Percentiles rank a stretch among this genome's conserved stretches.
phyloP scores from a whole-genome alignment of 2,113 vertebrate species.

The Zootoca vivipara region DNA sequence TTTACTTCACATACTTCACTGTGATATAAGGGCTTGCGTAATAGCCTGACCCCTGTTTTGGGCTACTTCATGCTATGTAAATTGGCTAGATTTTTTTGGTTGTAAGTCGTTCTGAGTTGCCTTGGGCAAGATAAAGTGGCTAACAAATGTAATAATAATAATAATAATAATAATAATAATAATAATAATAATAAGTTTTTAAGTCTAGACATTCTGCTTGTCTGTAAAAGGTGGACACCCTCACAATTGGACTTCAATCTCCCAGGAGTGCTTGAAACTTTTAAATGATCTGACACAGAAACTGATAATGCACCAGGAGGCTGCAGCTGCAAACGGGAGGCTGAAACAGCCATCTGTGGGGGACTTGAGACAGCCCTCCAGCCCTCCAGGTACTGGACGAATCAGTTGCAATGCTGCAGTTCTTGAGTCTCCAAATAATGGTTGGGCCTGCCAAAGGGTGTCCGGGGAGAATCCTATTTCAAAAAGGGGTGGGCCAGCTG shows the following conservation, averaged over 20 bases:
- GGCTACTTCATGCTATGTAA: too few relatives aligned
- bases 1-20: background rate
- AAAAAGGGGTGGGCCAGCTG: background rate
- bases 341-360: constrained; percentile 76
- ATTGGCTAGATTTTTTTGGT: too few relatives aligned
- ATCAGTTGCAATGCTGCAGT: background rate
- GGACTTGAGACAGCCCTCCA: constrained; percentile 64
- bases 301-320: constrained; percentile 87
- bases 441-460: background rate
- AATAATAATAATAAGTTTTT: background rate
- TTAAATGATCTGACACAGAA: constrained; percentile 88
- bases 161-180: too few relatives aligned
- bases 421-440: background rate
- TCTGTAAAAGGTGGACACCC: constrained; percentile 88
- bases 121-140: too few relatives aligned
- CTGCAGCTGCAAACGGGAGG: constrained; percentile 89
- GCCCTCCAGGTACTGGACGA: constrained; percentile 64
- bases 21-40: background rate
- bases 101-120: too few relatives aligned
- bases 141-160: too few relatives aligned
- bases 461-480: too few relatives aligned
- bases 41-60: background rate
- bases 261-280: constrained; percentile 88
- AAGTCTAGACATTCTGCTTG: constrained; percentile 24
- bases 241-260: constrained; percentile 93